phyloP scores from a whole-genome alignment of 2,113 vertebrate species.

The Syrmaticus mikado region DNA sequence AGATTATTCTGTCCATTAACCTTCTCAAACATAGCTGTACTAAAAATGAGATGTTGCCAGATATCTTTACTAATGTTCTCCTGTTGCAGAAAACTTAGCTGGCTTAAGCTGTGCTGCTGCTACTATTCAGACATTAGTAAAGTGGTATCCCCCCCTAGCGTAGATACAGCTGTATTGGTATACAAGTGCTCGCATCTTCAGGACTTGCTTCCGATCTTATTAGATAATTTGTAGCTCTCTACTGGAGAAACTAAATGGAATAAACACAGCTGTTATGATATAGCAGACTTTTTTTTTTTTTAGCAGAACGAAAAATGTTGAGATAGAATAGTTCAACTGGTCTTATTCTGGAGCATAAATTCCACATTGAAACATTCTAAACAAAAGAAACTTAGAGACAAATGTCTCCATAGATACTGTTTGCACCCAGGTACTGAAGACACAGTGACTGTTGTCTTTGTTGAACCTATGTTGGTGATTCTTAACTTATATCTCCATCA shows the following conservation, averaged over 20 bases:
- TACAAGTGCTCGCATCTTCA: neutral
- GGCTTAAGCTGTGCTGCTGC: neutral
- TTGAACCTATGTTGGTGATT: neutral
- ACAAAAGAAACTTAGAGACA: neutral
- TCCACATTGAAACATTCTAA: neutral
- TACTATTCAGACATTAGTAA: constrained; percentile 25
- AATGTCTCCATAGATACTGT: neutral
- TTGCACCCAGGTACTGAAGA: neutral
- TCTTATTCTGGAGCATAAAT: neutral
- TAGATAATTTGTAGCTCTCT: neutral
- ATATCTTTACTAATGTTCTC: constrained; percentile 9
- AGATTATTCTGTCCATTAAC: constrained; percentile 42
- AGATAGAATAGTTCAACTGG: neutral
- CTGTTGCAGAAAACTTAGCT: neutral
- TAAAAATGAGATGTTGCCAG: constrained; percentile 18
- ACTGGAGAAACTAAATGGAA: neutral
- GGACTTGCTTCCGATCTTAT: neutral
- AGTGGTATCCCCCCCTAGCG: constrained; percentile 61
- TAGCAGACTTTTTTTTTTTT: accelerated
- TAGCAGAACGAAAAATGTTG: neutral
- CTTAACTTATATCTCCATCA: neutral
- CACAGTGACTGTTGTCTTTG: neutral
- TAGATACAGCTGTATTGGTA: constrained; percentile 43
- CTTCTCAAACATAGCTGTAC: constrained; percentile 26
- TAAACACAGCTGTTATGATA: constrained; percentile 36